Percentiles rank a stretch among this genome's conserved stretches.
These are phyloP conservation scores for Graptemys geographica DNA, from an alignment of 2,797 vertebrate species.

Conservation along the genomic window DNA sequence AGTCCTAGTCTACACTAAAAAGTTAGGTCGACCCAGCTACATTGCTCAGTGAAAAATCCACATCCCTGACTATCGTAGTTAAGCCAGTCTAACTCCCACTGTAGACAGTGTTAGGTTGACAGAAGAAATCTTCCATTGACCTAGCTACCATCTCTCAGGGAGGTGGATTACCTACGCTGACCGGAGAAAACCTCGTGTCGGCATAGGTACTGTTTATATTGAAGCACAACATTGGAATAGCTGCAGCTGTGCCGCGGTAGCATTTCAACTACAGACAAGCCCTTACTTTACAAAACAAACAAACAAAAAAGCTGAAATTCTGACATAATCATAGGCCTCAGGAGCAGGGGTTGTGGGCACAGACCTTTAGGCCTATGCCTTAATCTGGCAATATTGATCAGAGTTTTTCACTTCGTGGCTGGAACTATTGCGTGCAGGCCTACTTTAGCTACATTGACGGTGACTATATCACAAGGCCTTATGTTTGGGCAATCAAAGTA, in stretches of 20 bases:
- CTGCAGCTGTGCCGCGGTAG: not conserved
- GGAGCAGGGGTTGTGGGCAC: not conserved
- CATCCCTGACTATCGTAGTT: not conserved
- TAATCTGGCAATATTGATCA: not conserved
- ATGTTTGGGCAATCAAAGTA: slow-evolving; percentile 26
- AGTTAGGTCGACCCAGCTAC: too few relatives aligned
- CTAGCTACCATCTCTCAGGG: not conserved
- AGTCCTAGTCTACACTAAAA: too few relatives aligned
- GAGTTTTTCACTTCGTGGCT: slow-evolving; percentile 1
- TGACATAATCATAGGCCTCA: not conserved
- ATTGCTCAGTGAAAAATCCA: not conserved
- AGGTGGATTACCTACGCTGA: not conserved
- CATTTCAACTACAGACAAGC: too few relatives aligned
- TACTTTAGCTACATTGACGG: slow-evolving; percentile 10
- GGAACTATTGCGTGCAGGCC: not conserved
- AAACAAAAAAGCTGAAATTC: not conserved
- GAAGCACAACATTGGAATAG: not conserved
- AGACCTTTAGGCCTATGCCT: not conserved
- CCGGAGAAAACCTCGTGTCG: not conserved
- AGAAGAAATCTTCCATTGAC: not conserved
- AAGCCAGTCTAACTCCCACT: not conserved
- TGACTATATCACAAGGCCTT: slow-evolving; percentile 34
- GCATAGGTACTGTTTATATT: not conserved
- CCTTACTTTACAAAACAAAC: not conserved
- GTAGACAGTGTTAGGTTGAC: not conserved